A percentile compares a stretch with the other conserved stretches of the same genome.
Evolutionary conservation across 2,113 vertebrate genomes (phyloP).

Genomic region (Periophthalmodon schlosseri): DNA sequence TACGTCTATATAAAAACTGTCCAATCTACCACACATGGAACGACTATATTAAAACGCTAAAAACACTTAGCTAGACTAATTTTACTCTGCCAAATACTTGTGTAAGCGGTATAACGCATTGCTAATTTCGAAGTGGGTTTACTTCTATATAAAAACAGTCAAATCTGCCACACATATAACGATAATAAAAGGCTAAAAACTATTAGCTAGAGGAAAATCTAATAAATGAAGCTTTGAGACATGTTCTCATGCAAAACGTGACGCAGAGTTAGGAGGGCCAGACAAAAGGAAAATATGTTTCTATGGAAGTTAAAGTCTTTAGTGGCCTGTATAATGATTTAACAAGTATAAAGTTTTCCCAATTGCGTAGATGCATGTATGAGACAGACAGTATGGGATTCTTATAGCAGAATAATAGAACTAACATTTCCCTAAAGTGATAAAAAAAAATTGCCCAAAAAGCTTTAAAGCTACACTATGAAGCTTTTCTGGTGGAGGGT

Average conservation of each 20-base stretch:
- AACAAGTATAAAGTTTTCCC: constrained; percentile 17
- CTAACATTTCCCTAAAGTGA: background rate
- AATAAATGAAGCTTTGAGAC: constrained; percentile 11
- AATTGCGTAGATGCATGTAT: constrained; percentile 3
- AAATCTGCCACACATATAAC: too few relatives aligned
- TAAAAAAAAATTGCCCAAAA: too few relatives aligned
- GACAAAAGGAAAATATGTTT: constrained; percentile 18
- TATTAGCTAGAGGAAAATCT: constrained; percentile 1
- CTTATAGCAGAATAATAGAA: background rate
- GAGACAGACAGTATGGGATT: constrained; percentile 1
- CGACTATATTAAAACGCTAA: background rate
- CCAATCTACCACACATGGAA: background rate
- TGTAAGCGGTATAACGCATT: too few relatives aligned
- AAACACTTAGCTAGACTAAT: too few relatives aligned
- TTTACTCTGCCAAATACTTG: too few relatives aligned
- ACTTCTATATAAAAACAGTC: too few relatives aligned
- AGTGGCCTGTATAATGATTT: constrained; percentile 13
- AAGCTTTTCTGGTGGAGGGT: too few relatives aligned
- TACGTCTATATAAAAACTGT: background rate
- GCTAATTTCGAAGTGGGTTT: too few relatives aligned
- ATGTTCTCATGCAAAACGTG: background rate
- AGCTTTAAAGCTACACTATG: too few relatives aligned
- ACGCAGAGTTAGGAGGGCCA: background rate
- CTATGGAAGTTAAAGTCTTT: constrained; percentile 23
- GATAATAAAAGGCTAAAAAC: background rate